Evolutionary conservation across 2,797 vertebrate genomes (phyloP).

Genomic region (Mionectes olivaceus): DNA sequence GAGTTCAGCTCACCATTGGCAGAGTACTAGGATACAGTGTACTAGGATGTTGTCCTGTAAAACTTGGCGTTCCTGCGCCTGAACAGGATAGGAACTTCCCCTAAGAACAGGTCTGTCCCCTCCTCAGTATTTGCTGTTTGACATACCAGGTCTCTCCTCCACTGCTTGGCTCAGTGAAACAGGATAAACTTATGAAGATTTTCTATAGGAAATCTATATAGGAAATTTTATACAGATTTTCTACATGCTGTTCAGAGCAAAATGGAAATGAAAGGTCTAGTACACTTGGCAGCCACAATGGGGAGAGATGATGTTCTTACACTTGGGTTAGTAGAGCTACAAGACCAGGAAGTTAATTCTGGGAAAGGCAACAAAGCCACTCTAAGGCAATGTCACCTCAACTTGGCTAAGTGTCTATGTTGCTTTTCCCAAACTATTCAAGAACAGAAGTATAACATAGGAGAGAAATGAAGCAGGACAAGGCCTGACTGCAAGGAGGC

Average conservation of each 20-base stretch:
- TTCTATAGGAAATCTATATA: too few species aligned
- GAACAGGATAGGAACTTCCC: not conserved
- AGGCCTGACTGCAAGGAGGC: not conserved
- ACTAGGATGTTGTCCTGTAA: not conserved
- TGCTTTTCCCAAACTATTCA: not conserved
- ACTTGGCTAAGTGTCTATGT: accelerated
- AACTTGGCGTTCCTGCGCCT: not conserved
- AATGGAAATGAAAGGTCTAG: not conserved
- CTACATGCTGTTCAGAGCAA: not conserved
- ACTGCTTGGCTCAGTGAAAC: not conserved
- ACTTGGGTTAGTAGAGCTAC: not conserved
- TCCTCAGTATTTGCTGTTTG: not conserved
- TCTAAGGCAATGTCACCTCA: not conserved
- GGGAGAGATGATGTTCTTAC: not conserved
- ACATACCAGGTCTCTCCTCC: not conserved
- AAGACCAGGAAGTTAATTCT: not conserved
- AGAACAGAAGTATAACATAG: not conserved
- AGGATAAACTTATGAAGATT: not conserved
- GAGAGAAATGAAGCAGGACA: not conserved
- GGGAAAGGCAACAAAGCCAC: not conserved
- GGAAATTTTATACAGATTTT: not conserved
- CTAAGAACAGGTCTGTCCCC: too few species aligned
- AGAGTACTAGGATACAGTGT: not conserved
- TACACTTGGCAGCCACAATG: too few species aligned
- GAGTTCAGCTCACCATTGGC: not conserved